Evolutionary conservation across 2,113 vertebrate genomes (phyloP).

Genomic region (Hypomesus transpacificus): DNA sequence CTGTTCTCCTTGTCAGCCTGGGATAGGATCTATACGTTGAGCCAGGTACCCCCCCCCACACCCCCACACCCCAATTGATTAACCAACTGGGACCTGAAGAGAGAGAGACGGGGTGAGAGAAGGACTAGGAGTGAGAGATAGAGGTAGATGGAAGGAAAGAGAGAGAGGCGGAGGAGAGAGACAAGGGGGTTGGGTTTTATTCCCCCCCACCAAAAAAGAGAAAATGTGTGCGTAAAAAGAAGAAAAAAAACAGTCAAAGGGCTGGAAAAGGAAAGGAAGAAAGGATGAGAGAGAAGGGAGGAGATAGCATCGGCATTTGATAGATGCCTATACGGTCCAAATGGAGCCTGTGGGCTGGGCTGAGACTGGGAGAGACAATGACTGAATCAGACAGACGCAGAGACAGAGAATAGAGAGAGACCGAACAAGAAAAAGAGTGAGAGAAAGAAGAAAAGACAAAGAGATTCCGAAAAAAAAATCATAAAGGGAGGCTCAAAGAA

Average conservation of each 20-base stretch:
- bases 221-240: too few species aligned
- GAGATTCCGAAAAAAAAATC: not conserved
- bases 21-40: constrained; percentile 69
- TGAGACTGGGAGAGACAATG: constrained; percentile 53
- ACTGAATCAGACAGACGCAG: constrained; percentile 52
- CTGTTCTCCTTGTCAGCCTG: constrained; percentile 52
- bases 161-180: constrained; percentile 54
- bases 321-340: constrained; percentile 66
- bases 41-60: constrained; percentile 41
- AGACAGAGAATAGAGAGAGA: not conserved
- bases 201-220: too few species aligned
- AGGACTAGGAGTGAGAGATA: not conserved
- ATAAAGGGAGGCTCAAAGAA: not conserved
- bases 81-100: constrained; percentile 61
- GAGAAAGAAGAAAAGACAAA: not conserved
- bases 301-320: constrained; percentile 69
- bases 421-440: not conserved
- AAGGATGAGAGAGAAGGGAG: constrained; percentile 14
- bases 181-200: too few species aligned
- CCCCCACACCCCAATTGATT: constrained; percentile 52
- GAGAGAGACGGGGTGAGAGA: constrained; percentile 23
- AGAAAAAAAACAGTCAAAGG: too few species aligned
- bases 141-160: constrained; percentile 9
- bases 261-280: not conserved
- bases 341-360: constrained; percentile 63